A percentile compares a stretch with the other conserved stretches of the same genome.
These are phyloP conservation scores for Drosophila subpulchrella DNA, from an alignment of 1,140 invertebrate species.

Conservation along the genomic window DNA sequence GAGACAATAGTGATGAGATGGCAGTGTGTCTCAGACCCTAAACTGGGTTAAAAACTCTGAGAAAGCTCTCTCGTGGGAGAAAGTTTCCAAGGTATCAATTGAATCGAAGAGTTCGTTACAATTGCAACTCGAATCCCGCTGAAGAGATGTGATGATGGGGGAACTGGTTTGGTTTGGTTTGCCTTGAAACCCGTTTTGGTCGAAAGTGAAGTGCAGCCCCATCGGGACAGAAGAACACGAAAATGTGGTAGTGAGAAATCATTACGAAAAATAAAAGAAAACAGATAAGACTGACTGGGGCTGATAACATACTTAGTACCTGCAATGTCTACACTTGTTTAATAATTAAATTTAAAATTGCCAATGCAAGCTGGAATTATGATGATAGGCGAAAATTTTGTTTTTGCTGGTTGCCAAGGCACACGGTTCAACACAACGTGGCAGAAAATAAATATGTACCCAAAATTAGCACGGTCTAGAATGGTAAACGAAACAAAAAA, in stretches of 20 bases:
- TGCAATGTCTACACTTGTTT: conserved; percentile 2
- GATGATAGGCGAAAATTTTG: conserved; percentile 25
- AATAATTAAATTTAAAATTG: conserved; percentile 30
- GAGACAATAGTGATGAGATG: conserved; percentile 58
- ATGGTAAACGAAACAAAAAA: conserved; percentile 22
- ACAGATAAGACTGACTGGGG: conserved; percentile 41
- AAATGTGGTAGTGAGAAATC: not conserved
- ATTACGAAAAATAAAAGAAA: conserved; percentile 27
- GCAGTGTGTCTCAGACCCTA: conserved; percentile 33
- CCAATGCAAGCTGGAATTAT: conserved; percentile 54
- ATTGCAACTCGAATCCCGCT: conserved; percentile 35
- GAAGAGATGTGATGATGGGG: not conserved
- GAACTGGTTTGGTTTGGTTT: conserved; percentile 68
- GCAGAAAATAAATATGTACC: conserved; percentile 46
- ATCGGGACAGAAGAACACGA: not conserved
- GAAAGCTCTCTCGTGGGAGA: conserved; percentile 58
- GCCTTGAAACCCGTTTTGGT: conserved; percentile 64
- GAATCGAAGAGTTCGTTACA: conserved; percentile 50
- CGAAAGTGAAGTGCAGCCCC: conserved; percentile 72
- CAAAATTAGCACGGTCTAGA: conserved; percentile 13
- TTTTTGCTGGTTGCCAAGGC: conserved; percentile 26
- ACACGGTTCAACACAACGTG: conserved; percentile 45
- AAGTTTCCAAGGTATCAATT: conserved; percentile 72
- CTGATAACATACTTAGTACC: conserved; percentile 21
- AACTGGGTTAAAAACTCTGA: conserved; percentile 60